These are phyloP conservation scores for Linepithema humile DNA, from an alignment of 1,140 invertebrate genomes.

Conservation along the genomic window DNA sequence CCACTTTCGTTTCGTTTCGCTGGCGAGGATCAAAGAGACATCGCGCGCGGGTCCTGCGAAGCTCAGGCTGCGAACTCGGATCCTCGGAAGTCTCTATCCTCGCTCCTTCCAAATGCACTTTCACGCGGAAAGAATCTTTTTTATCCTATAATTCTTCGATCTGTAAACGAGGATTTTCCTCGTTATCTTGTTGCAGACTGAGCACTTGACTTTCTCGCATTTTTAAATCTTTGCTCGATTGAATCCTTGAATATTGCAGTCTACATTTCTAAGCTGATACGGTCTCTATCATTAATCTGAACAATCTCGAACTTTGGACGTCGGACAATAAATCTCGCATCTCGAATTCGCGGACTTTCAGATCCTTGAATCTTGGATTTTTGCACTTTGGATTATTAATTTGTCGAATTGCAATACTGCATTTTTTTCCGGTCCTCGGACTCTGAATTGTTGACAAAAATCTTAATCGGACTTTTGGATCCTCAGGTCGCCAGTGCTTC, in stretches of 20 bases:
- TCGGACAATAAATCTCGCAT: neutral
- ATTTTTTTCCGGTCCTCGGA: neutral
- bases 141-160: conserved; percentile 1
- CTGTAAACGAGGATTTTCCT: neutral
- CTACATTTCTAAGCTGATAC: neutral
- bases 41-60: neutral
- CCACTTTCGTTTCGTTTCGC: conserved; percentile 41
- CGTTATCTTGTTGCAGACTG: no score
- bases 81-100: neutral
- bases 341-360: no score
- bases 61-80: neutral
- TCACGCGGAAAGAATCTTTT: neutral
- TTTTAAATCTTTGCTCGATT: neutral
- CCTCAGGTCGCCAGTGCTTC: neutral
- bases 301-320: neutral
- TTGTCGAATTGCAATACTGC: neutral
- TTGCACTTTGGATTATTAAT: neutral
- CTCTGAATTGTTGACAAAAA: neutral
- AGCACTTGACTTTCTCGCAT: neutral
- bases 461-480: neutral
- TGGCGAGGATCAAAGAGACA: conserved; percentile 45
- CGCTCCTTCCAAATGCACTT: neutral
- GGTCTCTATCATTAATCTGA: neutral
- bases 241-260: neutral
- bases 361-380: neutral